phyloP scores from a whole-genome alignment of 2,797 vertebrate species.

The Miichthys miiuy region DNA sequence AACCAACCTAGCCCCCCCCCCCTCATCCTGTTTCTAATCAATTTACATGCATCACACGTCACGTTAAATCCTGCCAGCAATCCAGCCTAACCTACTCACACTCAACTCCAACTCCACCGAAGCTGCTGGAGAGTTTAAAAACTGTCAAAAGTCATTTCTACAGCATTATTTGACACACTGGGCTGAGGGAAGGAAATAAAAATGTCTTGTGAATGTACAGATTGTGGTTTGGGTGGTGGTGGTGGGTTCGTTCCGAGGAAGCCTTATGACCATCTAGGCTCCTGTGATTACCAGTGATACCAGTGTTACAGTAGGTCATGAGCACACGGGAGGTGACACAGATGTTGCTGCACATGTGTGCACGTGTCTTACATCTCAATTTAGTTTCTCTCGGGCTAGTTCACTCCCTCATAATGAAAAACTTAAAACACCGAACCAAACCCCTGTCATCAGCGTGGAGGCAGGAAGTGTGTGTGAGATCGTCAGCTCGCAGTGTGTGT shows the following conservation, averaged over 20 bases:
- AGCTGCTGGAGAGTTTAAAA: slow-evolving; percentile 6
- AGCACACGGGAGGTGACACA: not conserved
- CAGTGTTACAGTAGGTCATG: not conserved
- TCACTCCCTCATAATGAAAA: slow-evolving; percentile 22
- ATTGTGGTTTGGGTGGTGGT: slow-evolving; percentile 3
- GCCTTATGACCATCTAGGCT: slow-evolving; percentile 28
- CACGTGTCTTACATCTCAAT: not conserved
- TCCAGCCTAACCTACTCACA: slow-evolving; percentile 34
- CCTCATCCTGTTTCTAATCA: slow-evolving; percentile 52
- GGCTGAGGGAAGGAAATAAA: not conserved
- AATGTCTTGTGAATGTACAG: slow-evolving; percentile 6
- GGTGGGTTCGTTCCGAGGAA: slow-evolving; percentile 27
- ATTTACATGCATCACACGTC: slow-evolving; percentile 72
- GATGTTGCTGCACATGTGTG: not conserved
- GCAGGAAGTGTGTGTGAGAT: slow-evolving; percentile 45
- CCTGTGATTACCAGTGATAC: not conserved
- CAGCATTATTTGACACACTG: not conserved
- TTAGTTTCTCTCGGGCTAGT: not conserved
- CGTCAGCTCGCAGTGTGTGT: slow-evolving; percentile 46
- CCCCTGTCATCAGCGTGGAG: slow-evolving; percentile 13
- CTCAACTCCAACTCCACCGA: slow-evolving; percentile 35
- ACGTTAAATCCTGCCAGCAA: slow-evolving; percentile 53
- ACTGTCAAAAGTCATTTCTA: slow-evolving; percentile 10
- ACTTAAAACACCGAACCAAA: slow-evolving; percentile 2
- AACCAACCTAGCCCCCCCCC: slow-evolving; percentile 16